A percentile compares a stretch with the other conserved stretches of the same genome.
These are phyloP conservation scores for Stichopus chloronotus DNA, from an alignment of 35 echinoderm and acorn worm genomes.

Conservation along the genomic window DNA sequence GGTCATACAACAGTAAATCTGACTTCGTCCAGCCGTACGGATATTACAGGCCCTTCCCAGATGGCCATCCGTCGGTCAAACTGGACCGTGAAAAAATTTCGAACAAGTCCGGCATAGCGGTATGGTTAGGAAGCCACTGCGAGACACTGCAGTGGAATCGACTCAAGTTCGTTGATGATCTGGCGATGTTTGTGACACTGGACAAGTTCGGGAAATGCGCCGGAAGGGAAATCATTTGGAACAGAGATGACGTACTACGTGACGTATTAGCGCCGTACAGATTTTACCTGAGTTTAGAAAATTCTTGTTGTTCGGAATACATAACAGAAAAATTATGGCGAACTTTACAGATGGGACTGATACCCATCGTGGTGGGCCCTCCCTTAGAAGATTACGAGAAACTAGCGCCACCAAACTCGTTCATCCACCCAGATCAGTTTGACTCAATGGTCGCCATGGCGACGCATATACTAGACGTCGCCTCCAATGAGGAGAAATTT, in stretches of 20 bases:
- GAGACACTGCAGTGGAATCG: constrained; percentile 45
- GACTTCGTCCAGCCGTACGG: constrained; percentile 47
- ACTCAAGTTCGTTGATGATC: neutral
- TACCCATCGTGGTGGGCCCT: constrained; percentile 31
- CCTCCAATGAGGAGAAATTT: neutral
- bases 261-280: neutral
- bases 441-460: constrained; percentile 20
- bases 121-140: constrained; percentile 50
- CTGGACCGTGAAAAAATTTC: neutral
- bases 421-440: constrained; percentile 52
- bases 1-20: constrained; percentile 13
- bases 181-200: neutral
- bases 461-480: constrained; percentile 18
- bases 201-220: constrained; percentile 39
- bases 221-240: neutral
- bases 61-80: neutral
- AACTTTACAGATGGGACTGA: constrained; percentile 3
- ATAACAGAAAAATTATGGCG: constrained; percentile 58
- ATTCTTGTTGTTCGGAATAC: constrained; percentile 45
- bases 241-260: neutral
- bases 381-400: constrained; percentile 40
- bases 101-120: neutral
- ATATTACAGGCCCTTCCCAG: constrained; percentile 15
- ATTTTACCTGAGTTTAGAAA: constrained; percentile 51
- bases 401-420: constrained; percentile 48